Percentiles rank a stretch among this genome's conserved stretches.
These are phyloP conservation scores for Pollenia griseotomentosa DNA, from an alignment of 2,888 invertebrate species.

Conservation along the genomic window DNA sequence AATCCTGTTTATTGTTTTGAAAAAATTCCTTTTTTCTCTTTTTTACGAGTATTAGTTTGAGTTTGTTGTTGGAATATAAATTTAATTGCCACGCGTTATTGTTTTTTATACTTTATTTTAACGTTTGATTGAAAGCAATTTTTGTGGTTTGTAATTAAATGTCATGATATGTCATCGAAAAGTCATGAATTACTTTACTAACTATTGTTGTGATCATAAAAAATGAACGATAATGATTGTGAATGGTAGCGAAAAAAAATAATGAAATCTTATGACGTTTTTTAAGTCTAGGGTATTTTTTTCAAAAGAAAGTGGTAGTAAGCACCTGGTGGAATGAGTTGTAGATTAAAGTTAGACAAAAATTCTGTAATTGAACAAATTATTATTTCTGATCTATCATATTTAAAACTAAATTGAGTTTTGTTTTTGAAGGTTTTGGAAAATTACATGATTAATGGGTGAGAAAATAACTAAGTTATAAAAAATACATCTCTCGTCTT, in stretches of 20 bases:
- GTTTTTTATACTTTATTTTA: conserved; percentile 14
- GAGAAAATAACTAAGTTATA: no score
- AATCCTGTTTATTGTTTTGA: conserved; percentile 56
- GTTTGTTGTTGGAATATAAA: not conserved
- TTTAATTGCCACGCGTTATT: conserved; percentile 72
- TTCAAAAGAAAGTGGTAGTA: not conserved
- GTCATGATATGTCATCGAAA: conserved; percentile 70
- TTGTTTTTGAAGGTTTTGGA: no score
- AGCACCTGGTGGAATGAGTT: not conserved
- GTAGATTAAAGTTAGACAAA: no score
- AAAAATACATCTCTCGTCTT: no score
- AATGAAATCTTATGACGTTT: conserved; percentile 36
- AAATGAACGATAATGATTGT: conserved; percentile 28
- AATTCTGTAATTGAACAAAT: no score
- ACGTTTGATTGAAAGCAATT: conserved; percentile 63
- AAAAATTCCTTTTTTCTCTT: not conserved
- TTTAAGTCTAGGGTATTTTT: not conserved
- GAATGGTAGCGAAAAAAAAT: conserved; percentile 39
- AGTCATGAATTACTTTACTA: conserved; percentile 57
- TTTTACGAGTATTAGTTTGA: conserved; percentile 6
- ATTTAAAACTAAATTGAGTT: no score
- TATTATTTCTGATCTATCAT: no score
- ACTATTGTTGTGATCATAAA: conserved; percentile 13
- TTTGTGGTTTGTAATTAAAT: conserved; percentile 64
- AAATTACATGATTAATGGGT: no score